Percentiles rank a stretch among this genome's conserved stretches.
Evolutionary conservation across 1,140 invertebrate genomes (phyloP).

Genomic region (Drosophila funebris): DNA sequence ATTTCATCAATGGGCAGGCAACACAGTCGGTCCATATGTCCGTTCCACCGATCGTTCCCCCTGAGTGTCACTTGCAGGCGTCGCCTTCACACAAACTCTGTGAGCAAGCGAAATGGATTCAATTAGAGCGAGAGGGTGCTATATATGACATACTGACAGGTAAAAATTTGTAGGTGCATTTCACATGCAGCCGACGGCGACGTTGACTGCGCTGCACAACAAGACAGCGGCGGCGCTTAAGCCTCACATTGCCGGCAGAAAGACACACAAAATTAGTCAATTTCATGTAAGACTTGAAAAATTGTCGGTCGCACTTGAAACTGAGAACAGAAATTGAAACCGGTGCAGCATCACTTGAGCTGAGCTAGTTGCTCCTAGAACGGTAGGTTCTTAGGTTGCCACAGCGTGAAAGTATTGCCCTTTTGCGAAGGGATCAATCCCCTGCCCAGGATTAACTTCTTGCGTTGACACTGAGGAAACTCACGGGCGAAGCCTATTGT

Average conservation of each 20-base stretch:
- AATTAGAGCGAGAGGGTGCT: conserved; percentile 25
- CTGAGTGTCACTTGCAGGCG: conserved; percentile 61
- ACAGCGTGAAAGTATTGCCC: conserved; percentile 51
- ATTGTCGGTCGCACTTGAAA: conserved; percentile 59
- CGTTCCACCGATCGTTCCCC: not conserved
- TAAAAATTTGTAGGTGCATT: conserved; percentile 79
- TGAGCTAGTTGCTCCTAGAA: conserved; percentile 36
- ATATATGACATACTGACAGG: conserved; percentile 57
- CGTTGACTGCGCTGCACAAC: conserved; percentile 15
- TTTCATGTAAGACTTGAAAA: conserved; percentile 76
- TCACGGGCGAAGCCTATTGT: conserved; percentile 46
- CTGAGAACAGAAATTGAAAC: conserved; percentile 25
- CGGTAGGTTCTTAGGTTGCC: conserved; percentile 41
- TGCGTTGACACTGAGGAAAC: conserved; percentile 41
- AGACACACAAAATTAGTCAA: conserved; percentile 74
- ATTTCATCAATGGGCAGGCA: conserved; percentile 80
- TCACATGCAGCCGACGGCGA: conserved; percentile 15
- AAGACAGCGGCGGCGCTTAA: conserved; percentile 20
- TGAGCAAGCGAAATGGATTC: conserved; percentile 14
- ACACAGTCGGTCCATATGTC: not conserved
- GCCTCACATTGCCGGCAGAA: conserved; percentile 1
- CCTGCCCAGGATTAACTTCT: not conserved
- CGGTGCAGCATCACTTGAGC: conserved; percentile 56
- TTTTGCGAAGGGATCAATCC: conserved; percentile 23
- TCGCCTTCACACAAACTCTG: conserved; percentile 50